A percentile compares a stretch with the other conserved stretches of the same genome.
phyloP scores from a whole-genome alignment of 1,140 invertebrate genomes.

The Muscidifurax raptorellus region DNA sequence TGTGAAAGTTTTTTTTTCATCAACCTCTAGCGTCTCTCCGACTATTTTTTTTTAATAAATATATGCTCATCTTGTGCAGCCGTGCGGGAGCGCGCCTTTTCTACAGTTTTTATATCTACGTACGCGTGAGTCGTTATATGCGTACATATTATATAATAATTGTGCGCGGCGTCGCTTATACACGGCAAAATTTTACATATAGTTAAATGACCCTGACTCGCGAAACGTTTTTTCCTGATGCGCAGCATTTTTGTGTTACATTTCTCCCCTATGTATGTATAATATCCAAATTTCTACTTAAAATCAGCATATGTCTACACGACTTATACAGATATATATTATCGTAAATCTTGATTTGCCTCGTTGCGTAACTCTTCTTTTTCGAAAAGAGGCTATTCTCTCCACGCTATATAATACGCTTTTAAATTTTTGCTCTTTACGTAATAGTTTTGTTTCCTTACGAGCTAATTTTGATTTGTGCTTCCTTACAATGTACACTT shows the following conservation, averaged over 20 bases:
- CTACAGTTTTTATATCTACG: neutral
- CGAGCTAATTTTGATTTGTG: conserved; percentile 51
- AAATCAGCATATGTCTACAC: conserved; percentile 18
- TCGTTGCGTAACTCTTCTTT: conserved; percentile 7
- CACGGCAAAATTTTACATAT: conserved; percentile 51
- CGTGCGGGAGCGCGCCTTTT: neutral
- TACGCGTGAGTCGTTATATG: neutral
- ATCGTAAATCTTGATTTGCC: conserved; percentile 22
- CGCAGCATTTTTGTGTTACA: neutral
- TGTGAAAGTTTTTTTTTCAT: conserved; percentile 47
- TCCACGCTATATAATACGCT: neutral
- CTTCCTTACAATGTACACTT: conserved; percentile 49
- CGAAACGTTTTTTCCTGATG: conserved; percentile 43
- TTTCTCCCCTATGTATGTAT: conserved; percentile 16
- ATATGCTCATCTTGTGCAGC: conserved; percentile 8
- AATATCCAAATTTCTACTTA: conserved; percentile 39
- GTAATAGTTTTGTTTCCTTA: conserved; percentile 37
- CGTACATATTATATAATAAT: neutral
- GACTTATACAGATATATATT: conserved; percentile 5
- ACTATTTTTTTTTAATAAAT: conserved; percentile 18
- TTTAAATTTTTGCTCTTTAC: neutral
- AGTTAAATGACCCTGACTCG: conserved; percentile 60
- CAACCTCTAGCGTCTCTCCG: neutral
- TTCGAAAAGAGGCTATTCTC: neutral
- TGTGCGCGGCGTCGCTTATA: neutral